Base-by-base conservation (phyloP, 2,888 invertebrate species). In the Chloroclysta siterata region DNA sequence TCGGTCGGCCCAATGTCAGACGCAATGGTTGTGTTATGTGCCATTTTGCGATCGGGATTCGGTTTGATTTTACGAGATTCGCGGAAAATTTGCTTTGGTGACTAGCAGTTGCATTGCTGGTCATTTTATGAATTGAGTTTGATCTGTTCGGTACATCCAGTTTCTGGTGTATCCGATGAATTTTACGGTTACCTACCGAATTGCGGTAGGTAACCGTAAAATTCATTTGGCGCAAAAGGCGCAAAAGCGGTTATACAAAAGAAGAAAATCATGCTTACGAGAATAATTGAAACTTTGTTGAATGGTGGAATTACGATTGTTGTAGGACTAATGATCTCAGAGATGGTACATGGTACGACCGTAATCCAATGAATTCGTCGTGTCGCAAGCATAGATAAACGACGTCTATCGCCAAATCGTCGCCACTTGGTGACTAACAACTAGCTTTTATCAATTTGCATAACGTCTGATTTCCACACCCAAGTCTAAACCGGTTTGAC, bases 401-500 rank as follows among this genome's bases (percentile, higher is more conserved):
- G 22, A 44, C 15, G 46, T 17, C 28, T 62, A 42, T 46, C 41
- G 39, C 56, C 44, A 65, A 56, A 65, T 65, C 47, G 48, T 52
- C 41, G 7, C 29, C 53, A 15, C 57, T 51, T 59, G n/a, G 64
- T 48, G 50, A 51, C 58, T 54, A 59, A 60, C 51, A 51, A 53
- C 57, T 60, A 59, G 59, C 46, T 46, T 46, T 65, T 60, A 60
- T 56, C 17, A 53, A 58, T 67, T 67, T 59, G 55, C 63, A 63
- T 64, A 64, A 53, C 44, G 60, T 57, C 60, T 36, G 63, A 64
- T 67, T 61, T 67, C 66, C 61, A 63, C 56, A 63, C 50, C 53
- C 33, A 41, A 39, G 42, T 17, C 15, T 10, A 41, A 67, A 61
- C 67, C 67, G 63, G 67, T 64, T 48, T 5, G 10, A 63, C 60